Base-by-base conservation (phyloP, 35 echinoderm and acorn worm genomes). In the Lytechinus pictus region DNA sequence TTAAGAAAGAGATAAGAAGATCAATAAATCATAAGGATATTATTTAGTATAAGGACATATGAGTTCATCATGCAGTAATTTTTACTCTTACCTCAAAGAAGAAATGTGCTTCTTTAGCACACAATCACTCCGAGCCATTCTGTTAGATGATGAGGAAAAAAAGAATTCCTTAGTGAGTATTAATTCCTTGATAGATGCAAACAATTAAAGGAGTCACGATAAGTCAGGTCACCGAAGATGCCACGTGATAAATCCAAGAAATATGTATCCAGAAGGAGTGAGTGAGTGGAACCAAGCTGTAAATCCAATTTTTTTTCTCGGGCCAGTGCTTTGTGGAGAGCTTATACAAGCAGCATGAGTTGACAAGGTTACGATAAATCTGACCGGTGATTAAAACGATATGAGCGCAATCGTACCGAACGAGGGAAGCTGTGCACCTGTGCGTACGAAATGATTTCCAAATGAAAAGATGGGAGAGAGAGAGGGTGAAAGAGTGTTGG, bases 241-340 rank as follows among this genome's bases (percentile, higher is more conserved):
- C 52, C 88, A 90, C 88, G 88, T 90, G 88, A 90, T 90, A 90
- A 90, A 90, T 90, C 88, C 88, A 54, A 90, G 88, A 90, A 90
- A 90, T 90, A 90, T 29, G 88, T 52, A 90, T 90, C 88, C 88
- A 90, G 52, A 44, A 90, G 29, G 6, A 33, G 27, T 88, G 66
- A 33, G 27, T 88, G 66, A 79, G 66, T 24, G 21, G 12, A 79
- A 79, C 66, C 66, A 24, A 79, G 66, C 66, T 19, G 66, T 79
- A 79, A 79, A 79, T 79, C 66, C 66, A 79, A 79, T 79, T 79
- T 79, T 79, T 79, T 79, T 79, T 79, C 19, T 24, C 21, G 8
- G 66, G 66, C 66, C 66, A 79, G 66, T 79, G 66, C 66, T 79
- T 79, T 8, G 66, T 79, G 66, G 66, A 79, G 66, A 79, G 66